A percentile compares a stretch with the other conserved stretches of the same genome.
phyloP scores from a whole-genome alignment of 2,888 invertebrate genomes.

The Eilema depressum region DNA sequence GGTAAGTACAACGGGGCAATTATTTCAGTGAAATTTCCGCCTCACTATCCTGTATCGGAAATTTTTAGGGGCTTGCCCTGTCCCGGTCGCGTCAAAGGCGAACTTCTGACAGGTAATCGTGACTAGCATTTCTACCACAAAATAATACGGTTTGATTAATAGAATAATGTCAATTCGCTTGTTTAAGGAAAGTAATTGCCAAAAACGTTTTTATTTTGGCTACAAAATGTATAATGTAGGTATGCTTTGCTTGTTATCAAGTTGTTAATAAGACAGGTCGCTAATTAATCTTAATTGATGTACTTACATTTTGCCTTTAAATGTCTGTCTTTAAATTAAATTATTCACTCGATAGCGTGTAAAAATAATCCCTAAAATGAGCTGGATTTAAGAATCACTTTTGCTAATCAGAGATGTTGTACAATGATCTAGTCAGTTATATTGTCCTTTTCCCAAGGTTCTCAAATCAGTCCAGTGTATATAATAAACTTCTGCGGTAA shows the following conservation, averaged over 20 bases:
- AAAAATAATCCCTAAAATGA: background rate
- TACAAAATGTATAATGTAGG: background rate
- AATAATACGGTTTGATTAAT: slow-evolving; percentile 44
- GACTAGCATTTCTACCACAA: slow-evolving; percentile 40
- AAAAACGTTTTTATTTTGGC: slow-evolving; percentile 3
- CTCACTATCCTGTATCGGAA: slow-evolving; percentile 65
- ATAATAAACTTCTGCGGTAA: background rate
- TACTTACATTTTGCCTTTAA: background rate
- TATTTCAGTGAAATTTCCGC: slow-evolving; percentile 79
- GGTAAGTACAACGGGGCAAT: slow-evolving; percentile 63
- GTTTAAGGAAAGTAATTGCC: background rate
- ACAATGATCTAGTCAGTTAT: background rate
- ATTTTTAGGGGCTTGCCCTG: slow-evolving; percentile 73
- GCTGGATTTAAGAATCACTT: background rate
- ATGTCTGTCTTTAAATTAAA: background rate
- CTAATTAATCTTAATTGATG: background rate
- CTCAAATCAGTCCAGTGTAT: background rate
- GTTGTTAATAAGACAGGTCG: background rate
- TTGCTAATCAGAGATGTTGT: background rate
- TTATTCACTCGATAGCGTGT: background rate
- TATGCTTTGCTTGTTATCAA: background rate
- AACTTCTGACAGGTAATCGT: slow-evolving; percentile 55
- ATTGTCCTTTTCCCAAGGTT: background rate
- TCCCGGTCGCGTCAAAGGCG: slow-evolving; percentile 50
- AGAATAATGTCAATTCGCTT: slow-evolving; percentile 25